These are phyloP conservation scores for Calyptommatus sinebrachiatus DNA, from an alignment of 2,113 vertebrate species.

Conservation along the genomic window DNA sequence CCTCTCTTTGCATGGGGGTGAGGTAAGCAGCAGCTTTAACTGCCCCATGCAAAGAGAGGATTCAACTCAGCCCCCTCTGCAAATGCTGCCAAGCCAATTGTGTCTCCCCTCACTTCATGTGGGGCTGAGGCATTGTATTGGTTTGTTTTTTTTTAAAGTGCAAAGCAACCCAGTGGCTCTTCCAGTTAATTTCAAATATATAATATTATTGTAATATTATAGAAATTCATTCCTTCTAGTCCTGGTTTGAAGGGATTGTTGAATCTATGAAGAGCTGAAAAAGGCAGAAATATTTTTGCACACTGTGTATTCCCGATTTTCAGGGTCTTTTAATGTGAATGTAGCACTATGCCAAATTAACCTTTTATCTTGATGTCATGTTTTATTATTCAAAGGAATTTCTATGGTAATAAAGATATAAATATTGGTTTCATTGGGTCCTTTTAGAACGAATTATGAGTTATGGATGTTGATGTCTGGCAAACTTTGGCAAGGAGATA, in stretches of 20 bases:
- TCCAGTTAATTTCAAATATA: not conserved
- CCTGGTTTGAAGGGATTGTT: not conserved
- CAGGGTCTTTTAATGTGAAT: not conserved
- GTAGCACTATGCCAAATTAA: not conserved
- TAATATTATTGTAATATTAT: not conserved
- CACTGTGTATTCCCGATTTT: not conserved
- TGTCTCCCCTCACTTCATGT: too few species aligned
- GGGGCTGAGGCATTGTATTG: too few species aligned
- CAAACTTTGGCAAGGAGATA: too few species aligned
- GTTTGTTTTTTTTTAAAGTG: too few species aligned
- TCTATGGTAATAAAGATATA: constrained; percentile 26
- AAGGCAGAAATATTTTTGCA: not conserved
- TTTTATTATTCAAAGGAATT: constrained; percentile 4
- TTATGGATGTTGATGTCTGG: too few species aligned
- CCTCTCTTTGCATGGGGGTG: too few species aligned
- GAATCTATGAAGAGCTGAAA: not conserved
- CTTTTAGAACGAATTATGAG: constrained; percentile 49
- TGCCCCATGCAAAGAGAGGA: too few species aligned
- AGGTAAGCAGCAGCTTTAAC: too few species aligned
- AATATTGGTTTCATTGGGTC: constrained; percentile 43
- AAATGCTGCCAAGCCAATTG: too few species aligned
- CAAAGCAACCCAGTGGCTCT: not conserved
- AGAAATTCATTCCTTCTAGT: not conserved
- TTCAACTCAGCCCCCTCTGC: too few species aligned
- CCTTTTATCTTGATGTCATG: not conserved